Conservation (phyloP, 2,797 vertebrate species). For the Dendrocincla fuliginosa region DNA sequence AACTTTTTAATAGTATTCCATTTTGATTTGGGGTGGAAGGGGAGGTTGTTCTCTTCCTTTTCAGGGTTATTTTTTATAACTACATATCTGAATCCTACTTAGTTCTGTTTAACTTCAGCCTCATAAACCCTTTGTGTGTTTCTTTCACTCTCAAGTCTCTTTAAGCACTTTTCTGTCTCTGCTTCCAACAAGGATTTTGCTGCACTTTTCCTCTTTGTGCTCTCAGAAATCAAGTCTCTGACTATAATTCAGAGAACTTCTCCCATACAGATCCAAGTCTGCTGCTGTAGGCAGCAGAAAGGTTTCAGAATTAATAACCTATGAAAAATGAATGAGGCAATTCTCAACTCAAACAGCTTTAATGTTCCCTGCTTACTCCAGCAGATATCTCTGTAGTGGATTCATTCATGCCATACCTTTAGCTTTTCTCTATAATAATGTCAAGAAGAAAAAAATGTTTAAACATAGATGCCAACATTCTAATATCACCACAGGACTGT, state of each 20-base stretch:
- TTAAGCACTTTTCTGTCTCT: background rate
- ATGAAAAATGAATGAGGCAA: conserved; percentile 4
- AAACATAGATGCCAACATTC: background rate
- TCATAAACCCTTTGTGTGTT: background rate
- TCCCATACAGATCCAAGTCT: background rate
- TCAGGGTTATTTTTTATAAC: conserved; percentile 28
- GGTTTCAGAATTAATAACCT: background rate
- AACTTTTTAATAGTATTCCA: conserved; percentile 35
- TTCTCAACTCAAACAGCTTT: background rate
- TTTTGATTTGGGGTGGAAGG: conserved; percentile 39
- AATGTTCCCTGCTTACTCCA: conserved; percentile 11
- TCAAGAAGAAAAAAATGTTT: background rate
- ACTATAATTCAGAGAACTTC: background rate
- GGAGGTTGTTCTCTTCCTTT: conserved; percentile 9
- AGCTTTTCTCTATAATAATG: background rate
- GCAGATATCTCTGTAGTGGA: background rate
- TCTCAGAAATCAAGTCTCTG: background rate
- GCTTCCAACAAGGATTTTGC: background rate
- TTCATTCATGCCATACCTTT: background rate
- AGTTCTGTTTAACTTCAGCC: conserved; percentile 1
- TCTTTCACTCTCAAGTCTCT: background rate
- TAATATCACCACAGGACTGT: background rate
- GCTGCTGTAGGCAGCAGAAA: background rate
- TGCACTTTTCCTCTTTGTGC: background rate
- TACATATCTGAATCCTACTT: conserved; percentile 34